phyloP scores from a whole-genome alignment of 2,797 vertebrate species.

The Eidolon dupreanum region DNA sequence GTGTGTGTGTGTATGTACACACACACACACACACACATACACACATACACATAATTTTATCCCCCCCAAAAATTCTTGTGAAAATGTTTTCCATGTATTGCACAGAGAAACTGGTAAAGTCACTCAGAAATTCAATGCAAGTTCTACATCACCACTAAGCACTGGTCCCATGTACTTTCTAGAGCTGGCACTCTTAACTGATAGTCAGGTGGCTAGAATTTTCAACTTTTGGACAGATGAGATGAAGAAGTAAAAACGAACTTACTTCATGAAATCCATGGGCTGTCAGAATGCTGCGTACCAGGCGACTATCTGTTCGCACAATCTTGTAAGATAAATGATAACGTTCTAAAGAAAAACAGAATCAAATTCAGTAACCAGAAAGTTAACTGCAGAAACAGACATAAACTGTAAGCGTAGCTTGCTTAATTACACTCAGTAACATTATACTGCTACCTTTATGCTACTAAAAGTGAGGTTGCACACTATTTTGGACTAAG shows the following conservation, averaged over 20 bases:
- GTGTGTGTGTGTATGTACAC: too few species aligned
- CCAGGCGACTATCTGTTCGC: slow-evolving; percentile 96
- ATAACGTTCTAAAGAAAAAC: slow-evolving; percentile 89
- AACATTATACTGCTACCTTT: background rate
- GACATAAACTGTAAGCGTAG: background rate
- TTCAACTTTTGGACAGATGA: background rate
- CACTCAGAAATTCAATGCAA: background rate
- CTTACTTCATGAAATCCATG: slow-evolving; percentile 97
- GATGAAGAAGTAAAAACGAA: slow-evolving; percentile 1
- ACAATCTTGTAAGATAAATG: slow-evolving; percentile 97
- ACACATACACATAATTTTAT: too few species aligned
- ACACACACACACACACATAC: too few species aligned
- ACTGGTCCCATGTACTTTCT: background rate
- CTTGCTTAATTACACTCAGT: background rate
- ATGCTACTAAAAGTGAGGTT: background rate
- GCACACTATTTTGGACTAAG: background rate
- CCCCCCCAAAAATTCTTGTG: background rate
- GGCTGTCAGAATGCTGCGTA: slow-evolving; percentile 93
- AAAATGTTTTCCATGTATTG: background rate
- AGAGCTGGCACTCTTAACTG: background rate
- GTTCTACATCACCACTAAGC: background rate
- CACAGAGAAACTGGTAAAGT: background rate
- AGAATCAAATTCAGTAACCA: slow-evolving; percentile 61
- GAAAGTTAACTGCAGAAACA: background rate
- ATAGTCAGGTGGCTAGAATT: background rate